Conservation (phyloP, 2,797 vertebrate genomes). For the Pogoniulus pusillus region DNA sequence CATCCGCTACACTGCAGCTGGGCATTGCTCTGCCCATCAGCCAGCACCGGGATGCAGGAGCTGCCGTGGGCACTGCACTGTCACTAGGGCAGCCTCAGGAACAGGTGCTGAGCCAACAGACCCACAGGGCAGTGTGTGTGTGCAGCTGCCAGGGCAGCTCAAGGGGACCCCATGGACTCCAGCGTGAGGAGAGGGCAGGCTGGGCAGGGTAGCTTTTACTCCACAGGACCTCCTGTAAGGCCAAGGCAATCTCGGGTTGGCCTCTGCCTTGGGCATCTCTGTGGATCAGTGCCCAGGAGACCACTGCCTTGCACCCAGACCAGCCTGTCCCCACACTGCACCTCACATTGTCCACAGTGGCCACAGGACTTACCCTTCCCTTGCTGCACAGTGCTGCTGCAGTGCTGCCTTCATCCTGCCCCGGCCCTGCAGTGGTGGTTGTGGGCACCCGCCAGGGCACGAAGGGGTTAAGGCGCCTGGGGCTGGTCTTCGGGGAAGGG, state of each 20-base stretch:
- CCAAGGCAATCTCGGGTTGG: not conserved
- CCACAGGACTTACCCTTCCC: not conserved
- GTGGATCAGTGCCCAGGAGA: not conserved
- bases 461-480: conserved; percentile 57
- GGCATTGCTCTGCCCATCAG: too few species aligned
- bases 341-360: not conserved
- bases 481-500: not conserved
- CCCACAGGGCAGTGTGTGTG: rapidly evolving
- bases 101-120: not conserved
- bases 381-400: not conserved
- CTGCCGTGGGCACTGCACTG: not conserved
- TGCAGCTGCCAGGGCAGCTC: not conserved
- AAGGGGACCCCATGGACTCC: rapidly evolving
- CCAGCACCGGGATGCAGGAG: not conserved
- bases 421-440: rapidly evolving
- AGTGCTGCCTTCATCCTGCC: rapidly evolving
- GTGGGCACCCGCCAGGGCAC: not conserved
- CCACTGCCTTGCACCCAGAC: rapidly evolving
- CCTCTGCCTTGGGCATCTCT: not conserved
- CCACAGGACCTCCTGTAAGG: rapidly evolving
- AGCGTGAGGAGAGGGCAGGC: not conserved
- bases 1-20: rapidly evolving
- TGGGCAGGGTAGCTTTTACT: not conserved
- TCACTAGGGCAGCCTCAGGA: not conserved
- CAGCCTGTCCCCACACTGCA: not conserved